A percentile compares a stretch with the other conserved stretches of the same genome.
These are phyloP conservation scores for Laupala kohalensis DNA, from an alignment of 1,140 invertebrate species.

Conservation along the genomic window DNA sequence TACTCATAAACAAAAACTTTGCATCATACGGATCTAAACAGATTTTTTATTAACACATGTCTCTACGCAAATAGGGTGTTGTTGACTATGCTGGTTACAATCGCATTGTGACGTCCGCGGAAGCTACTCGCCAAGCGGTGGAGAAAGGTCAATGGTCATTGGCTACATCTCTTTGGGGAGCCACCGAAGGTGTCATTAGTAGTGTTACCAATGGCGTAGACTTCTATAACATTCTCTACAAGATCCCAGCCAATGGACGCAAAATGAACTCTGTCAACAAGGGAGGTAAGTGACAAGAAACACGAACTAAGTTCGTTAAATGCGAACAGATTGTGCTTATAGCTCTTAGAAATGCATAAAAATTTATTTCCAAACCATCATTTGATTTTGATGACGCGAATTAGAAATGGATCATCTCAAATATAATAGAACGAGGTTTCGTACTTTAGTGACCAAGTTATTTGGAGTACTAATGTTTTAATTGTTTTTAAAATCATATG, in stretches of 20 bases:
- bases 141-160: conserved; percentile 35
- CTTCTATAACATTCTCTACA: conserved; percentile 67
- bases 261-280: too few species aligned
- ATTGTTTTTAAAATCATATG: too few species aligned
- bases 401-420: too few species aligned
- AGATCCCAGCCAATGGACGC: conserved; percentile 19
- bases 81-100: conserved; percentile 44
- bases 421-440: too few species aligned
- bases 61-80: conserved; percentile 32
- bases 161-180: conserved; percentile 49
- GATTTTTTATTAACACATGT: not conserved
- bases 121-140: conserved; percentile 34
- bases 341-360: too few species aligned
- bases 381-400: too few species aligned
- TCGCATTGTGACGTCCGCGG: conserved; percentile 34
- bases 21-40: not conserved
- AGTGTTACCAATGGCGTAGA: conserved; percentile 46
- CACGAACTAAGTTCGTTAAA: too few species aligned
- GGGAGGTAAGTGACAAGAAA: not conserved
- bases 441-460: too few species aligned
- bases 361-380: too few species aligned
- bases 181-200: conserved; percentile 44
- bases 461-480: too few species aligned
- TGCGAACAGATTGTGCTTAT: too few species aligned
- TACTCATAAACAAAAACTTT: too few species aligned